Conservation (phyloP, 2,113 vertebrate species). For the Oryzias woworae region DNA sequence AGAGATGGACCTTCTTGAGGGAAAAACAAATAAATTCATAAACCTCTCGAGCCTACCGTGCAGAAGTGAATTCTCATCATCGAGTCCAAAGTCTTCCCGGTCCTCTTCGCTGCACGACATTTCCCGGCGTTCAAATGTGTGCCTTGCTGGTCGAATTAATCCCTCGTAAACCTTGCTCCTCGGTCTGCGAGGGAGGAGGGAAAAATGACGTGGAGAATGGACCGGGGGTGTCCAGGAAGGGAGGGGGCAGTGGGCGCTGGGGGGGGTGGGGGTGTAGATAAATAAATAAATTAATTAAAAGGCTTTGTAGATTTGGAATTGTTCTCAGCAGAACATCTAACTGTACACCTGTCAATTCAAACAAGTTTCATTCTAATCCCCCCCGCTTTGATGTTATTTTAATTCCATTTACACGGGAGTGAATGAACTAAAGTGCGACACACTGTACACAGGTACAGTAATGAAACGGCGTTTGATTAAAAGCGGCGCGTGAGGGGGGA, state of each 20-base stretch:
- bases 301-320: conserved; percentile 10
- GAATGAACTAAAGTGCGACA: conserved; percentile 42
- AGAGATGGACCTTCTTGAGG: conserved; percentile 50
- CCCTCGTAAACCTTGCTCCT: conserved; percentile 67
- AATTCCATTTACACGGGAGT: conserved; percentile 24
- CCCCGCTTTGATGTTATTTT: conserved; percentile 21
- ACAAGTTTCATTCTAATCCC: conserved; percentile 55
- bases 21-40: not conserved
- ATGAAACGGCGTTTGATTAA: conserved; percentile 13
- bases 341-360: conserved; percentile 39
- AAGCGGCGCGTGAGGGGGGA: conserved; percentile 12
- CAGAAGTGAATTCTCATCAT: conserved; percentile 63
- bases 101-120: conserved; percentile 83
- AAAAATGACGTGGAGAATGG: conserved; percentile 72
- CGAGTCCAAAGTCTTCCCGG: conserved; percentile 70
- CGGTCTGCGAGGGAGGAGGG: conserved; percentile 75
- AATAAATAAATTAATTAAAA: conserved; percentile 41
- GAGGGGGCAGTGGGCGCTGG: conserved; percentile 36
- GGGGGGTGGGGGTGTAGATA: not conserved
- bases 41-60: conserved; percentile 64
- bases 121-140: conserved; percentile 33
- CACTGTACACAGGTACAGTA: conserved; percentile 14
- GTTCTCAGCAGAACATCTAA: conserved; percentile 6
- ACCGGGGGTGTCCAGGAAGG: conserved; percentile 71
- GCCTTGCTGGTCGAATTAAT: conserved; percentile 59